Evolutionary conservation across 1,140 invertebrate genomes (phyloP).

Genomic region (Drosophila kurseongensis): DNA sequence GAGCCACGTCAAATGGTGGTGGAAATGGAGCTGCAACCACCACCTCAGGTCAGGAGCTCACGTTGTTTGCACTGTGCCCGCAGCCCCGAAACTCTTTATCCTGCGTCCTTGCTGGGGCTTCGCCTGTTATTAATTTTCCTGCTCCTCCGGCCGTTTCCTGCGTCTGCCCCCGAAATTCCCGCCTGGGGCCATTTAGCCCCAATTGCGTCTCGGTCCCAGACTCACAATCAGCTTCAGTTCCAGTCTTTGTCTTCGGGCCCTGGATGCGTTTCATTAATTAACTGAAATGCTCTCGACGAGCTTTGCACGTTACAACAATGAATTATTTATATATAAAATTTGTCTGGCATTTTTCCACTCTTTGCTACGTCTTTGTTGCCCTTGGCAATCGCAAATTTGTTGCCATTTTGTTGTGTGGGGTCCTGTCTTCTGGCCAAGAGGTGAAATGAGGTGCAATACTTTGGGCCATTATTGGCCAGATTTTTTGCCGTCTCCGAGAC

Average conservation of each 20-base stretch:
- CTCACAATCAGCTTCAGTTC: slow-evolving; percentile 31
- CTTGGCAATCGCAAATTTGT: slow-evolving; percentile 52
- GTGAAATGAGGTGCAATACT: slow-evolving; percentile 61
- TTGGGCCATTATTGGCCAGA: slow-evolving; percentile 50
- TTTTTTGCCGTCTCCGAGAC: slow-evolving; percentile 19
- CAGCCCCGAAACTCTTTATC: slow-evolving; percentile 36
- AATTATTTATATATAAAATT: slow-evolving; percentile 84
- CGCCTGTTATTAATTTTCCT: slow-evolving; percentile 76
- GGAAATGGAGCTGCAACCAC: slow-evolving; percentile 73
- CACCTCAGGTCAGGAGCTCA: slow-evolving; percentile 32
- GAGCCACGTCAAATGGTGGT: slow-evolving; percentile 61
- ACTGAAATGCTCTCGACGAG: slow-evolving; percentile 80
- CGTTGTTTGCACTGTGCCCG: slow-evolving; percentile 66
- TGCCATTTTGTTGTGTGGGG: slow-evolving; percentile 43
- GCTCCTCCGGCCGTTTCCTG: slow-evolving; percentile 31
- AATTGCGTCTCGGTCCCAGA: slow-evolving; percentile 67
- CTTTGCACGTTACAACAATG: slow-evolving; percentile 84
- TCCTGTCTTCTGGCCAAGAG: slow-evolving; percentile 42
- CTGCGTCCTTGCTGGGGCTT: slow-evolving; percentile 44
- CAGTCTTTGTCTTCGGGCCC: slow-evolving; percentile 42
- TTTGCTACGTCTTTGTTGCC: slow-evolving; percentile 28
- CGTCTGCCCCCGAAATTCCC: slow-evolving; percentile 1
- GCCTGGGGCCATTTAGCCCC: slow-evolving; percentile 60
- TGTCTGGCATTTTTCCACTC: slow-evolving; percentile 71
- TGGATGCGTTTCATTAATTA: slow-evolving; percentile 83